phyloP scores from a whole-genome alignment of 92 coral and sea anemone species.

The Plumapathes pennacea region DNA sequence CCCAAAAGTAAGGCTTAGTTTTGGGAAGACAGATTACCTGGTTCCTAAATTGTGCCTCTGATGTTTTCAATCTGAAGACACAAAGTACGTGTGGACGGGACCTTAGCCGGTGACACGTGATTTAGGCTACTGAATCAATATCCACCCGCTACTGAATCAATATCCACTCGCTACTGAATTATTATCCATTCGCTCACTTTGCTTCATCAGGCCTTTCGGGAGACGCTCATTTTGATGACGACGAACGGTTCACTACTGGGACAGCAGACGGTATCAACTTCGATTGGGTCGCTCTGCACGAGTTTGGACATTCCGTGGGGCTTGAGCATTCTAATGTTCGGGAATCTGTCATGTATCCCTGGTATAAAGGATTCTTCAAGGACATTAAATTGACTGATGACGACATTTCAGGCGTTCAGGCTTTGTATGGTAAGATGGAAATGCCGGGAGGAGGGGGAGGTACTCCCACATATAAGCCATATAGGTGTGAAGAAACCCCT shows the following conservation, averaged over 20 bases:
- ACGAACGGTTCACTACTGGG: conserved; percentile 51
- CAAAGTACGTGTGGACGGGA: too few relatives aligned
- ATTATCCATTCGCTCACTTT: neutral
- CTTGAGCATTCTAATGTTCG: conserved; percentile 66
- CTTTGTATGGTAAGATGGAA: conserved; percentile 60
- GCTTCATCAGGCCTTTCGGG: conserved; percentile 54
- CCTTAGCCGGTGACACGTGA: too few relatives aligned
- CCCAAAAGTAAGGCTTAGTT: too few relatives aligned
- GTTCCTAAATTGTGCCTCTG: too few relatives aligned
- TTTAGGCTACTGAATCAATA: too few relatives aligned
- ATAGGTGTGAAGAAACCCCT: too few relatives aligned
- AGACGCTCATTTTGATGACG: conserved; percentile 77
- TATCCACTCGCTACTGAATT: neutral
- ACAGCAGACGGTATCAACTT: conserved; percentile 57
- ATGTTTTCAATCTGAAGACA: too few relatives aligned
- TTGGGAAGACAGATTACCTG: too few relatives aligned
- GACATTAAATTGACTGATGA: conserved; percentile 65
- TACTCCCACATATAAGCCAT: neutral
- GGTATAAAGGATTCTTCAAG: conserved; percentile 72
- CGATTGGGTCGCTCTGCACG: conserved; percentile 89
- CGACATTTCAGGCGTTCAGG: conserved; percentile 64
- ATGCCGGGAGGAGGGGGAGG: neutral
- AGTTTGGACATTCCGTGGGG: conserved; percentile 88
- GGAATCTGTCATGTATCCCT: conserved; percentile 85
- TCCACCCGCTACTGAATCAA: too few relatives aligned